Evolutionary conservation across 2,888 invertebrate genomes (phyloP).

Genomic region (Sphaerophoria rueppellii): DNA sequence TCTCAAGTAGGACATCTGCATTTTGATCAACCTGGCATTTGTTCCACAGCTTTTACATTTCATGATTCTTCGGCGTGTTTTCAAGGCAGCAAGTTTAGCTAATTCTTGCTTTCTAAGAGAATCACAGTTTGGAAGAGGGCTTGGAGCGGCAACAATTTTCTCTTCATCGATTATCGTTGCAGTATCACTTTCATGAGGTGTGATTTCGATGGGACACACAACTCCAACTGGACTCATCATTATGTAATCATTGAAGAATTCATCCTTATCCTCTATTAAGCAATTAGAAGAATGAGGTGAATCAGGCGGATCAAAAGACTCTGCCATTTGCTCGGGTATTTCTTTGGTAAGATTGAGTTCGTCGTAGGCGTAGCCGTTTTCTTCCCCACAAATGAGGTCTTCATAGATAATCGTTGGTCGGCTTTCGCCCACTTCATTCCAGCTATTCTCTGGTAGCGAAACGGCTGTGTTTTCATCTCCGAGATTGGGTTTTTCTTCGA

Average conservation of each 20-base stretch:
- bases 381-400: slow-evolving; percentile 59
- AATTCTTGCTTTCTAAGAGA: not conserved
- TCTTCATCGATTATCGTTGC: not conserved
- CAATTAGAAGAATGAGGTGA: slow-evolving; percentile 26
- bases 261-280: slow-evolving; percentile 51
- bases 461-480: not conserved
- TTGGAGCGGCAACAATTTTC: not conserved
- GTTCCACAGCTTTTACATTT: slow-evolving; percentile 59
- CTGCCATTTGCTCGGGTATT: slow-evolving; percentile 6
- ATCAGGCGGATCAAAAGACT: not conserved
- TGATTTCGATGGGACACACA: slow-evolving; percentile 39
- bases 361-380: slow-evolving; percentile 34
- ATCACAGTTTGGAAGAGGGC: not conserved
- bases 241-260: slow-evolving; percentile 61
- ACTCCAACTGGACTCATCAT: slow-evolving; percentile 44
- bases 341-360: slow-evolving; percentile 43
- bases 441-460: slow-evolving; percentile 1
- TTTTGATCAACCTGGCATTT: slow-evolving; percentile 54
- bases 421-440: slow-evolving; percentile 19
- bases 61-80: slow-evolving; percentile 47
- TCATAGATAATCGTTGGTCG: slow-evolving; percentile 35
- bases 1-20: slow-evolving; percentile 54
- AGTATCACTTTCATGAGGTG: not conserved
- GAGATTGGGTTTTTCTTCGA: slow-evolving; percentile 3
- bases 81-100: not conserved